phyloP scores from a whole-genome alignment of 64 coral and sea anemone species.

The Cladopsammia gracilis region DNA sequence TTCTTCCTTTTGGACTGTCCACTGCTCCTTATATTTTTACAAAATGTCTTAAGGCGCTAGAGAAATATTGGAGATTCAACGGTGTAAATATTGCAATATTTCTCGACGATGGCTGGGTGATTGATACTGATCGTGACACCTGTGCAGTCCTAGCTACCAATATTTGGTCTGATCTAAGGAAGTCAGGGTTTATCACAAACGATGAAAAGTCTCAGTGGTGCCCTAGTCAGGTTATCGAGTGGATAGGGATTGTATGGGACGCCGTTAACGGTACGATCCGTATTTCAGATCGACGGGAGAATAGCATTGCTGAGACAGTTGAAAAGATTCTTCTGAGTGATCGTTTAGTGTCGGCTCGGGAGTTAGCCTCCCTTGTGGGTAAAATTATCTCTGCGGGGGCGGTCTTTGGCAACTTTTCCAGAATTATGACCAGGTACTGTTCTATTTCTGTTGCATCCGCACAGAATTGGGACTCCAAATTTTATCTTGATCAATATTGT shows the following conservation, averaged over 20 bases:
- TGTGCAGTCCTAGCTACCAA: neutral
- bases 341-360: neutral
- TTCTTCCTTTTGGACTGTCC: conserved; percentile 41
- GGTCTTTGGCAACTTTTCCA: conserved; percentile 56
- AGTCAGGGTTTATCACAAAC: conserved; percentile 47
- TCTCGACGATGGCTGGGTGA: no score
- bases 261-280: neutral
- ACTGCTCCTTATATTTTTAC: conserved; percentile 76
- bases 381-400: no score
- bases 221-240: conserved; percentile 37
- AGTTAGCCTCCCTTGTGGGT: conserved; percentile 29
- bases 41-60: conserved; percentile 65
- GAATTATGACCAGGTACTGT: conserved; percentile 42
- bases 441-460: conserved; percentile 9
- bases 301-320: conserved; percentile 1
- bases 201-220: conserved; percentile 52
- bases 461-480: no score
- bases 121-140: neutral
- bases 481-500: no score
- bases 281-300: conserved; percentile 38
- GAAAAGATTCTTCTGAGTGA: no score
- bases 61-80: conserved; percentile 64
- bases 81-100: conserved; percentile 61
- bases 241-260: conserved; percentile 57
- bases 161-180: conserved; percentile 21